Conservation (phyloP, 2,888 invertebrate genomes). For the Strigamia crassipes region DNA sequence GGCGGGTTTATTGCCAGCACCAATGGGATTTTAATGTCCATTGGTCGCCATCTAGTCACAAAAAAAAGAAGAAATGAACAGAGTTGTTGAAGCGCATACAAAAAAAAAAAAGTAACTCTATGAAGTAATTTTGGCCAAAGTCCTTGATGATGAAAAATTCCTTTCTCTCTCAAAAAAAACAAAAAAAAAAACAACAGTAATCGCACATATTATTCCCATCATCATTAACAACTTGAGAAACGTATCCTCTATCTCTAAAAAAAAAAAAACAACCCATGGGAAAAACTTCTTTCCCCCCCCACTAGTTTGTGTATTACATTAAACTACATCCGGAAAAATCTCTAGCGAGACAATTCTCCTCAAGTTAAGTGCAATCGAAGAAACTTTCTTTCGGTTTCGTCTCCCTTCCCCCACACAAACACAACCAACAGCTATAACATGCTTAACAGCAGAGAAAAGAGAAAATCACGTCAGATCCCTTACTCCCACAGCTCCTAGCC, state of each 20-base stretch:
- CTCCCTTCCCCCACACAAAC: not conserved
- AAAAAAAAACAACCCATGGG: not conserved
- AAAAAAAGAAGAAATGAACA: constrained; percentile 39
- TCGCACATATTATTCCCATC: constrained; percentile 33
- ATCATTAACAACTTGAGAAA: not conserved
- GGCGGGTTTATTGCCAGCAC: constrained; percentile 40
- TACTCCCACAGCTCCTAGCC: constrained; percentile 9
- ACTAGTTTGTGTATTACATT: too few species aligned
- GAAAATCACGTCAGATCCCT: constrained; percentile 27
- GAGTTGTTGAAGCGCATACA: constrained; percentile 36
- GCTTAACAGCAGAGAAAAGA: not conserved
- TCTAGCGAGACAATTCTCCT: not conserved
- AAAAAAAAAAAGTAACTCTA: not conserved
- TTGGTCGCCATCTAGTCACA: constrained; percentile 42
- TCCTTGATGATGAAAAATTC: not conserved
- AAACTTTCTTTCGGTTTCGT: not conserved
- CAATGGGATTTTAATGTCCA: constrained; percentile 42
- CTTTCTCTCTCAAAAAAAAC: not conserved
- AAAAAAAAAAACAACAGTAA: not conserved
- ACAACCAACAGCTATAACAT: not conserved
- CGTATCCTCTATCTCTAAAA: not conserved
- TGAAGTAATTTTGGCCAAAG: constrained; percentile 24
- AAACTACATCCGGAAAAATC: not conserved
- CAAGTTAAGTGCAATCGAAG: constrained; percentile 29
- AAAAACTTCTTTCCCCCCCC: not conserved